phyloP scores from a whole-genome alignment of 2,113 vertebrate species.

The Paradoxurus hermaphroditus region DNA sequence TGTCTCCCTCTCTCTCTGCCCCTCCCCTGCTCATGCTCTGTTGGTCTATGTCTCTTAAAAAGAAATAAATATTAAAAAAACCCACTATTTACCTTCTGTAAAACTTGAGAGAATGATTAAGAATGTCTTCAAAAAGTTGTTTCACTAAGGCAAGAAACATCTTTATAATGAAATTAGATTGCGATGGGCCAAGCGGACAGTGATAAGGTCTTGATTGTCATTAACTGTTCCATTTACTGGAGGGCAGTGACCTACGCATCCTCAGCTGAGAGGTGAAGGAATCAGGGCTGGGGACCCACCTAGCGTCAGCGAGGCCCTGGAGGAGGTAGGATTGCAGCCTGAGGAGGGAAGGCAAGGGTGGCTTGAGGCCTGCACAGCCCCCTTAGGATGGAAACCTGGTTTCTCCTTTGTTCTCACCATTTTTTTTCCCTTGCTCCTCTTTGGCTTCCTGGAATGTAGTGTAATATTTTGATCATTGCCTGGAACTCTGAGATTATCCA shows the following conservation, averaged over 20 bases:
- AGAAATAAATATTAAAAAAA: no score
- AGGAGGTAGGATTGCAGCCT: not conserved
- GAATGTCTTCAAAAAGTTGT: not conserved
- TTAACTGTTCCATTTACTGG: not conserved
- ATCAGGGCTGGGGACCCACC: not conserved
- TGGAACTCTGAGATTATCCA: conserved; percentile 8
- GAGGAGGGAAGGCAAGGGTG: not conserved
- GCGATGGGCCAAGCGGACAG: not conserved
- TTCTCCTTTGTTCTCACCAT: not conserved
- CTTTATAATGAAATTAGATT: not conserved
- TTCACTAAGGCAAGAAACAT: not conserved
- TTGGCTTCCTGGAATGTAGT: not conserved
- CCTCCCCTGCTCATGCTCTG: no score
- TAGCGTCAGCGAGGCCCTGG: accelerated
- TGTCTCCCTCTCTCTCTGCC: no score
- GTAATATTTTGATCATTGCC: conserved; percentile 9
- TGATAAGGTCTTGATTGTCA: not conserved
- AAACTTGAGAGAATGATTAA: not conserved
- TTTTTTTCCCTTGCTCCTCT: not conserved
- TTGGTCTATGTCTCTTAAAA: no score
- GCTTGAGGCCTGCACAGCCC: not conserved
- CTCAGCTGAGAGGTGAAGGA: not conserved
- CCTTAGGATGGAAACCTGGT: not conserved
- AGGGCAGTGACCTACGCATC: not conserved
- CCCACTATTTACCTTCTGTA: not conserved